These are phyloP conservation scores for Hydroisotoma schaefferi DNA, from an alignment of 2,888 invertebrate species.

Conservation along the genomic window DNA sequence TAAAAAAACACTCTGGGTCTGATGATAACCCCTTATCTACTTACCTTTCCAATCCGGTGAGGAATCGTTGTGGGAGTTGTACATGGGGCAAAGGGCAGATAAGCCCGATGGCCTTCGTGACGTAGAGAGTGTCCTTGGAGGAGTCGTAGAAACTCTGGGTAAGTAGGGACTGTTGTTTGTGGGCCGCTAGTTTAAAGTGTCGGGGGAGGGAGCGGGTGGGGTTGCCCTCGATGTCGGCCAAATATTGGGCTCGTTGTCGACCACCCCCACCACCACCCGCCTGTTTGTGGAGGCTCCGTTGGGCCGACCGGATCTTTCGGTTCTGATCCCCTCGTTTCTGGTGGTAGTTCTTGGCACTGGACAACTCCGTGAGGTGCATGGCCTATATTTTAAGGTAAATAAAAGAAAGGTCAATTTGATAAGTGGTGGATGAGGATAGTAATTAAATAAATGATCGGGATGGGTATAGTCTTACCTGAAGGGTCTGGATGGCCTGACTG, in stretches of 20 bases:
- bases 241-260: slow-evolving; percentile 29
- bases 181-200: slow-evolving; percentile 79
- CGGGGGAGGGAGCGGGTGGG: slow-evolving; percentile 82
- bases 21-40: slow-evolving; percentile 49
- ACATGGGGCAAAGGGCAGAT: slow-evolving; percentile 89
- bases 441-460: not conserved
- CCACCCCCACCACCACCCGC: slow-evolving; percentile 18
- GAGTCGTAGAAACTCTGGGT: slow-evolving; percentile 87
- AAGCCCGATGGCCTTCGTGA: slow-evolving; percentile 90
- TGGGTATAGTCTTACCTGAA: slow-evolving; percentile 68
- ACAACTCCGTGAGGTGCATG: slow-evolving; percentile 85
- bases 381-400: slow-evolving; percentile 58
- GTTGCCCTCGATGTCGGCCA: slow-evolving; percentile 51
- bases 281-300: slow-evolving; percentile 33
- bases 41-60: slow-evolving; percentile 81
- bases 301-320: slow-evolving; percentile 43
- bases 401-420: not conserved
- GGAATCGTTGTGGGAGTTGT: slow-evolving; percentile 77
- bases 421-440: slow-evolving; percentile 1
- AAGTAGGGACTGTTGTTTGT: slow-evolving; percentile 61
- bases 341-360: slow-evolving; percentile 65
- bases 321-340: slow-evolving; percentile 45
- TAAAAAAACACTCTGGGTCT: not conserved
- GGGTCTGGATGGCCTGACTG: slow-evolving; percentile 90
- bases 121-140: slow-evolving; percentile 88